Conservation (phyloP, 1,140 invertebrate genomes). For the Drosophila bocki region DNA sequence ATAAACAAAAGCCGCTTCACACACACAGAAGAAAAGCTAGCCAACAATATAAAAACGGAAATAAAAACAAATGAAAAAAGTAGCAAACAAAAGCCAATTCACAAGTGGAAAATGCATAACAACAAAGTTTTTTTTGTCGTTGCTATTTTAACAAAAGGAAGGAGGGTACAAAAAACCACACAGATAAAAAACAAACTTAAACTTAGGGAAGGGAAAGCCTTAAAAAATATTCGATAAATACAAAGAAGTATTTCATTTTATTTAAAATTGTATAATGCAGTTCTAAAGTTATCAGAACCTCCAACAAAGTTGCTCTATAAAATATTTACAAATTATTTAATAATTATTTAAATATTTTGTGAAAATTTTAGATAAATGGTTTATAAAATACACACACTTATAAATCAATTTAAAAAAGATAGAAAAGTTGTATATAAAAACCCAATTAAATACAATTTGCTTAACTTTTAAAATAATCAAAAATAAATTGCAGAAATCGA, state of each 20-base stretch:
- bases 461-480: no score
- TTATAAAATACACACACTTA: background rate
- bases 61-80: slow-evolving; percentile 28
- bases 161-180: slow-evolving; percentile 17
- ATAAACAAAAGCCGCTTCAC: slow-evolving; percentile 52
- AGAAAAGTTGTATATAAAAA: background rate
- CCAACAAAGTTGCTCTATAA: no score
- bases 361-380: background rate
- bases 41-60: slow-evolving; percentile 39
- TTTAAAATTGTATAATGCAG: no score
- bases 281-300: no score
- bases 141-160: slow-evolving; percentile 43
- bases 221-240: slow-evolving; percentile 34
- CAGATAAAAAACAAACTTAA: slow-evolving; percentile 3
- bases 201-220: slow-evolving; percentile 15
- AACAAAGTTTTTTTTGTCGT: slow-evolving; percentile 48
- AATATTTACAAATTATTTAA: background rate
- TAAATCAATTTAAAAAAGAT: background rate
- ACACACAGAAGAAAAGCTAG: slow-evolving; percentile 46
- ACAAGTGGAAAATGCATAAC: slow-evolving; percentile 64
- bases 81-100: slow-evolving; percentile 55
- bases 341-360: background rate
- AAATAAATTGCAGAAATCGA: background rate
- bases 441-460: background rate
- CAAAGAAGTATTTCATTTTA: background rate